Percentiles rank a stretch among this genome's conserved stretches.
Conservation (phyloP, 2,113 vertebrate genomes). For the Collichthys lucidus region DNA sequence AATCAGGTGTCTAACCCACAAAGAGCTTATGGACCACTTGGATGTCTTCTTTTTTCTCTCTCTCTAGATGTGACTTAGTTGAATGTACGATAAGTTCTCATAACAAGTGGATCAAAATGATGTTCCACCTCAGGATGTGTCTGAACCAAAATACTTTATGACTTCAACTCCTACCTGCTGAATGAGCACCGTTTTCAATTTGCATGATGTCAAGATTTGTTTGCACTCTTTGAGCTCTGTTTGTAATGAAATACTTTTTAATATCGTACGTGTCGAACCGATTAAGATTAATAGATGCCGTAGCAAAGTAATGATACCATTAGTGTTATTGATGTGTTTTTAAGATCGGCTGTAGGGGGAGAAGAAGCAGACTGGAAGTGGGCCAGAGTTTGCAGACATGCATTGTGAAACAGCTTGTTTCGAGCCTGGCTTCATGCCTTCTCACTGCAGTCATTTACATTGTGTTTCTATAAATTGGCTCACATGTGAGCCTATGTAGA, state of each 20-base stretch:
- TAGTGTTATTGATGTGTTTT: conserved; percentile 40
- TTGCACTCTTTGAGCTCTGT: conserved; percentile 43
- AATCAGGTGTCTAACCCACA: conserved; percentile 45
- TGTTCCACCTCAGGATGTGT: conserved; percentile 72
- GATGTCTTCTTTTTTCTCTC: conserved; percentile 40
- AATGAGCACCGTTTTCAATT: conserved; percentile 37
- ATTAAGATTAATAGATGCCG: conserved; percentile 26
- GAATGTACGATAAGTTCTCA: conserved; percentile 51
- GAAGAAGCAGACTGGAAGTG: conserved; percentile 5
- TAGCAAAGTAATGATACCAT: conserved; percentile 50
- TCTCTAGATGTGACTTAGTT: conserved; percentile 45
- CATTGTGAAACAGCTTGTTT: conserved; percentile 14
- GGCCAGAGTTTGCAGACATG: conserved; percentile 17
- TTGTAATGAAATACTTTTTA: conserved; percentile 38
- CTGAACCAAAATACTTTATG: conserved; percentile 57
- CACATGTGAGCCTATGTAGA: neutral
- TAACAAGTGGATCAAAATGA: conserved; percentile 67
- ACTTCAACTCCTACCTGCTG: conserved; percentile 26
- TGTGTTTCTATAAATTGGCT: conserved; percentile 35
- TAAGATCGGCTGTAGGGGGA: conserved; percentile 13
- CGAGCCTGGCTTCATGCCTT: conserved; percentile 41
- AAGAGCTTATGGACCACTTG: conserved; percentile 39
- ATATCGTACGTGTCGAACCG: conserved; percentile 38
- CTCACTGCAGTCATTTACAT: conserved; percentile 13
- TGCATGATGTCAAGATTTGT: conserved; percentile 72